Evolutionary conservation across 2,888 invertebrate species (phyloP), one percentile per base, ranked within the genome.

Genomic region (Anarsia innoxiella): DNA sequence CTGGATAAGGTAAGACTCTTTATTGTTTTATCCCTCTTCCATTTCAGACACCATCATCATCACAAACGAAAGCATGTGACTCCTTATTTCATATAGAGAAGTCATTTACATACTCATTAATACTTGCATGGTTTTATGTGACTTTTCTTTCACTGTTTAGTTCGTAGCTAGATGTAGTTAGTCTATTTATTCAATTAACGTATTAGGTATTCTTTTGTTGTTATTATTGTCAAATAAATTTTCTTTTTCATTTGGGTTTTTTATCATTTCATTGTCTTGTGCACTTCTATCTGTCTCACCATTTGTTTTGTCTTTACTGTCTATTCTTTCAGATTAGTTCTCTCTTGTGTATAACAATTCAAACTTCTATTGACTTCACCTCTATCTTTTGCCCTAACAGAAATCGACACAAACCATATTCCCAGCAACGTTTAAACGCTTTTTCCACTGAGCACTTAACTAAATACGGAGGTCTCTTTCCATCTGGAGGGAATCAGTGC

Each of bases 321-420:
- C 27, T 25, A 16, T 19, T 28, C 35, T 35, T 39, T 34, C 36
- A 28, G 30, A 35, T 39, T n/a, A n/a, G n/a, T n/a, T n/a, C n/a
- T n/a, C 35, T 39, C 19, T 25, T 33, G 30, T 39, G 30, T n/a
- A 16, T 38, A 38, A 38, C 33, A 12, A 31, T 45, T 49, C 45
- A 48, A 48, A 46, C 46, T 46, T 49, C 46, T 41, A 69, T 62
- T 74, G 66, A 72, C 63, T 61, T 42, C 49, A 51, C 52, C 61
- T 66, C 70, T 68, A 61, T 74, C 74, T 79, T 70, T 69, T 70
- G 60, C 60, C 57, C 63, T 77, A 76, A 75, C 83, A 86, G 86
- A 83, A 80, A 77, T 56, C 80, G 71, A 47, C 79, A 78, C 71
- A 83, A 79, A 75, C 77, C 85, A 74, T 86, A 84, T 72, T 80